Conservation (phyloP, 2,888 invertebrate species). For the Apamea anceps region DNA sequence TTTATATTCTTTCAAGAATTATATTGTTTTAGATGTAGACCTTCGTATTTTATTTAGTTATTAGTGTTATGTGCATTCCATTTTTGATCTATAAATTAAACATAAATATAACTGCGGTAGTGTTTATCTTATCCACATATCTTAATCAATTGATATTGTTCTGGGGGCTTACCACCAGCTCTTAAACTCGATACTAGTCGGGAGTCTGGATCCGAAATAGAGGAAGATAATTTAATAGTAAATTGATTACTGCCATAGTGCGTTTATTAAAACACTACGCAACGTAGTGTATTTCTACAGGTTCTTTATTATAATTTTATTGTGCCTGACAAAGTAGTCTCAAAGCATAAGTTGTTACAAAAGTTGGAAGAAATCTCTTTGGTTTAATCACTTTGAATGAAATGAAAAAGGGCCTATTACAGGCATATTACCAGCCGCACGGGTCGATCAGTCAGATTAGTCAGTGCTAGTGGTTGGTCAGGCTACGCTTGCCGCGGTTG, state of each 20-base stretch:
- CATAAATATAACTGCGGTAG: slow-evolving; percentile 37
- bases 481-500: no score
- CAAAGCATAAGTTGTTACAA: no score
- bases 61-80: slow-evolving; percentile 61
- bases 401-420: no score
- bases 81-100: slow-evolving; percentile 59
- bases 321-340: not conserved
- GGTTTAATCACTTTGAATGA: no score
- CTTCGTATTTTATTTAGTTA: slow-evolving; percentile 49
- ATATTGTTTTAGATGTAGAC: slow-evolving; percentile 46
- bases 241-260: not conserved
- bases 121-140: slow-evolving; percentile 15
- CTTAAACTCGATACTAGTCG: not conserved
- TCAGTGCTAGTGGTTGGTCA: no score
- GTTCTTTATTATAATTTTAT: not conserved
- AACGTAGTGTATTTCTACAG: not conserved
- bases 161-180: no score
- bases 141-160: not conserved
- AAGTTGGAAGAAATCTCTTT: no score
- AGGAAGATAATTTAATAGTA: not conserved
- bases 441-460: no score
- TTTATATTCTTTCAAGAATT: slow-evolving; percentile 32
- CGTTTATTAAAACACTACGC: not conserved
- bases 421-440: no score
- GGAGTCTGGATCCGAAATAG: not conserved